Conservation (phyloP, 2,797 vertebrate genomes). For the Gymnothorax reevesii region DNA sequence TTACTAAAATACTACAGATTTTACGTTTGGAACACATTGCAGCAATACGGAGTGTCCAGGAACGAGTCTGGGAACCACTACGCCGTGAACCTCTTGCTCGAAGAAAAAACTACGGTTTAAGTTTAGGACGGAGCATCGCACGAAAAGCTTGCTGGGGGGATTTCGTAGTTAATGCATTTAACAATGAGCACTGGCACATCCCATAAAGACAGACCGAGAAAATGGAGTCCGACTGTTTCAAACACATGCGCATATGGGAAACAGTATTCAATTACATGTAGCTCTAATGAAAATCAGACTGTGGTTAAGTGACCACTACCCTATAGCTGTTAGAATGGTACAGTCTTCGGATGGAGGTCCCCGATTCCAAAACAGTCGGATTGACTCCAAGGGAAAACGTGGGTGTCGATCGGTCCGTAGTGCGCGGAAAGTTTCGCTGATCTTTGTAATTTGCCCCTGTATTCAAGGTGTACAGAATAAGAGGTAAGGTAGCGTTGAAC, state of each 20-base stretch:
- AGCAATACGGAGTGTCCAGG: no score
- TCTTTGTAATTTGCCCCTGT: not conserved
- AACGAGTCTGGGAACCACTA: no score
- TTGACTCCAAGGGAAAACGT: not conserved
- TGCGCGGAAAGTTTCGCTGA: not conserved
- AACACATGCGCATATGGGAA: no score
- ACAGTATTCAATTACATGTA: not conserved
- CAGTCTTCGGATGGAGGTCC: not conserved
- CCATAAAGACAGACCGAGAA: not conserved
- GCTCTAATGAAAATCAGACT: not conserved
- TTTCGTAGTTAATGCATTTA: not conserved
- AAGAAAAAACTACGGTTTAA: not conserved
- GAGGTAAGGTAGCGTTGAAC: not conserved
- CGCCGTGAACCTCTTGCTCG: not conserved
- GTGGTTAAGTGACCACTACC: not conserved
- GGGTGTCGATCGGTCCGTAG: not conserved
- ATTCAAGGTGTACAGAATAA: not conserved
- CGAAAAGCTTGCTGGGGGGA: not conserved
- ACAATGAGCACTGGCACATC: not conserved
- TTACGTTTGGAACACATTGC: no score
- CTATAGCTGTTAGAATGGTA: not conserved
- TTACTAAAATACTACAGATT: no score
- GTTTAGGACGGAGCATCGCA: not conserved
- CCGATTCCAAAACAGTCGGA: conserved; percentile 14
- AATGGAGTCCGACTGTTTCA: not conserved